Base-by-base conservation (phyloP, 2,113 vertebrate genomes). In the Toxostoma redivivum region DNA sequence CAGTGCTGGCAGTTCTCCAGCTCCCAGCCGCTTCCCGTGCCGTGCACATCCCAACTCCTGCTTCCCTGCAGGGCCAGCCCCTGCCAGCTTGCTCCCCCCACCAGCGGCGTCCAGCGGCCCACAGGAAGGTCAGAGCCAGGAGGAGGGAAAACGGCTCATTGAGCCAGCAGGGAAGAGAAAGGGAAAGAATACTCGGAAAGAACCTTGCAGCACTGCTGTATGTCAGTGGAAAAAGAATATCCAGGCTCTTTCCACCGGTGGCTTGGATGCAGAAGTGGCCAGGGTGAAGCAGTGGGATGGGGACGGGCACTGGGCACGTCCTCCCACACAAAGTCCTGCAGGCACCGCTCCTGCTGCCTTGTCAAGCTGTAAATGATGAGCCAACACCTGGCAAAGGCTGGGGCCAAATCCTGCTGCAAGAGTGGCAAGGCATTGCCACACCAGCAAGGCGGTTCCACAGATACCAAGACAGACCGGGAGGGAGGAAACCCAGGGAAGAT, bases 111-210 rank as follows among this genome's bases (percentile, higher is more conserved):
- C 88, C 82, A 81, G 37, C 82, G 44, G 64, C 82, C 66, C 71
- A 23, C 67, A 89, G 89, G 86, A 95, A 94, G 96, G 89, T 92
- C 95, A 95, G 85, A 93, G 66, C n/a, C 65, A 40, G 57, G 84
- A 53, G 1, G 35, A 91, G 92, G 89, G 81, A 84, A 95, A 95
- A 86, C 31, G 71, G 81, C 78, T 78, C 86, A 8, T 42, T 86
- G 77, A 69, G 88, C 72, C 17, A 2, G 61, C 21, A 1, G 5
- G 78, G 71, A 86, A 92, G 85, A 95, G 86, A 94, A 92, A 91
- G 81, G 53, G 92, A 84, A 91, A 95, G 94, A 97, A 95, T 91
- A 97, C 84, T 73, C 54, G 62, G 95, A 95, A 96, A 95, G 81
- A 90, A 94, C 93, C 86, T 90, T 48, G 30, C 72, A 84, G 69